Base-by-base conservation (phyloP, 2,888 invertebrate genomes). In the Aphelenchoides bicaudatus region DNA sequence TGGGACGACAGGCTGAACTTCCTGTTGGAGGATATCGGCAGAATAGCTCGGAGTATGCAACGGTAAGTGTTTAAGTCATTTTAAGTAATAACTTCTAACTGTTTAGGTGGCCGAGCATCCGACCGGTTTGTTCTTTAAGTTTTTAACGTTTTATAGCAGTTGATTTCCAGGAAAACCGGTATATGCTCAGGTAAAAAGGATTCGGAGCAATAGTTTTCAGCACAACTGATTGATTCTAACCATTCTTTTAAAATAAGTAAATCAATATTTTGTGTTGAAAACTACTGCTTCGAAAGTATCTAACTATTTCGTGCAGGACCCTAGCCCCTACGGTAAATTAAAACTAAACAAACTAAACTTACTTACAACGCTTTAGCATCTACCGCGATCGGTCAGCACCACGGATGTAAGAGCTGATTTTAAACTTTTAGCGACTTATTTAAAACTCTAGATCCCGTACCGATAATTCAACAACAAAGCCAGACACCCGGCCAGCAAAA, bases 111-210 rank as follows among this genome's bases (percentile, higher is more conserved):
- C 56, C 60, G 34, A 43, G 64, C 46, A 68, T 75, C 65, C 59
- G 52, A 6, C 75, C 74, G 57, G n/a, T n/a, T n/a, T n/a, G n/a
- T n/a, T n/a, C n/a, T n/a, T n/a, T n/a, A n/a, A n/a, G n/a, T n/a
- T n/a, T n/a, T n/a, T n/a, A n/a, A n/a, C n/a, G n/a, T n/a, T n/a
- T n/a, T n/a, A n/a, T n/a, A n/a, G n/a, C n/a, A n/a, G n/a, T n/a
- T n/a, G n/a, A n/a, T n/a, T n/a, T n/a, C n/a, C n/a, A n/a, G n/a
- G 76, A 73, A 61, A 67, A 67, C 56, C 68, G 74, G 67, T 76
- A 58, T 39, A 59, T 76, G 60, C 71, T 74, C 4, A 73, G 74
- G n/a, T n/a, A n/a, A n/a, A n/a, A n/a, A n/a, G n/a, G n/a, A n/a
- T n/a, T n/a, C n/a, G n/a, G n/a, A n/a, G n/a, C n/a, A n/a, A n/a